phyloP scores from a whole-genome alignment of 2,113 vertebrate species.

The Climacteris rufus region DNA sequence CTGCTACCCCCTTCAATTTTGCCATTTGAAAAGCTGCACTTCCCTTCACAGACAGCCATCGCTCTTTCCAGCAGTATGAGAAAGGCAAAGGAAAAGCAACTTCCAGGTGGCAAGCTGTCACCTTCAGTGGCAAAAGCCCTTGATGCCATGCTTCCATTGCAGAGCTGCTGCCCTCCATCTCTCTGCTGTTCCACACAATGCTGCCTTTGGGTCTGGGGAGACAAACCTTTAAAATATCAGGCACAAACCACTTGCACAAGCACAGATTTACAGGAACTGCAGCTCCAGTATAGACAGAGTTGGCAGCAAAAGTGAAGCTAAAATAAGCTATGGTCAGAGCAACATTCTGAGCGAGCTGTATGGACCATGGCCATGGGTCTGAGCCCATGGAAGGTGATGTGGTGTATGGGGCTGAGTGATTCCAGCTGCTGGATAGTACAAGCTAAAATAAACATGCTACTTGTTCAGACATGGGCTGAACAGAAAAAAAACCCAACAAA shows the following conservation, averaged over 20 bases:
- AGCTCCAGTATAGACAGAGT: not conserved
- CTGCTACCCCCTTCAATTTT: not conserved
- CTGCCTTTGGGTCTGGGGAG: not conserved
- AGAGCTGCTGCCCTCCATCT: not conserved
- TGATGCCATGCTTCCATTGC: not conserved
- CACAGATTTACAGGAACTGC: not conserved
- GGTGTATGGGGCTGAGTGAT: not conserved
- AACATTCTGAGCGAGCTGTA: not conserved
- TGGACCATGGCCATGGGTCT: not conserved
- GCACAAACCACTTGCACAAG: not conserved
- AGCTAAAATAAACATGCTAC: not conserved
- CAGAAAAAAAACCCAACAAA: not conserved
- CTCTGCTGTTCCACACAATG: accelerated
- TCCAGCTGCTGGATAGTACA: not conserved
- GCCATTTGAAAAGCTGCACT: not conserved
- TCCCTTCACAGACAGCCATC: not conserved
- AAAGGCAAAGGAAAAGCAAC: not conserved
- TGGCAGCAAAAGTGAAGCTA: not conserved
- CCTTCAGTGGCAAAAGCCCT: not conserved
- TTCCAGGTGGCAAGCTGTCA: not conserved
- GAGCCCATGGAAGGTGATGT: accelerated
- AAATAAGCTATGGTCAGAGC: not conserved
- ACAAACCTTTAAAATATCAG: not conserved
- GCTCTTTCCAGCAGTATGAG: not conserved
- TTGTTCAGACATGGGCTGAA: not conserved